A percentile compares a stretch with the other conserved stretches of the same genome.
phyloP scores from a whole-genome alignment of 2,888 invertebrate species.

The Luperina nickerlii region DNA sequence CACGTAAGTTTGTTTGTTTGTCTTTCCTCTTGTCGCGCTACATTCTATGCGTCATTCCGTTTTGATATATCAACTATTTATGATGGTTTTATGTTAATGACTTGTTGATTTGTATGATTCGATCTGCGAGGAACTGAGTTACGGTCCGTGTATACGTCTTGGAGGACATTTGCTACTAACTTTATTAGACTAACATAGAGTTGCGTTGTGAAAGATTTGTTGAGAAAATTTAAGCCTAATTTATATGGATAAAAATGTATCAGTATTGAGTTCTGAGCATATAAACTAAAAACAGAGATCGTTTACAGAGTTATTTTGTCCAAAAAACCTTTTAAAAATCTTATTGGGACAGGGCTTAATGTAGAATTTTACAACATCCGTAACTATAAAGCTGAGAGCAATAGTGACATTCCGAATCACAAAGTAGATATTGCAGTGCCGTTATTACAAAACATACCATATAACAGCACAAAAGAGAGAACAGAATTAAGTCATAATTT shows the following conservation, averaged over 20 bases:
- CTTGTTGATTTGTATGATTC: slow-evolving; percentile 77
- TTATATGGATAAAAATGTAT: slow-evolving; percentile 28
- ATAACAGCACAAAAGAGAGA: slow-evolving; percentile 82
- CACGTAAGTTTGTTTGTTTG: slow-evolving; percentile 86
- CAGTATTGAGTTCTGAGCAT: slow-evolving; percentile 25
- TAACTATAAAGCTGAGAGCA: slow-evolving; percentile 64
- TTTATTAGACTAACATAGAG: slow-evolving; percentile 32
- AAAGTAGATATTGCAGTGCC: slow-evolving; percentile 78
- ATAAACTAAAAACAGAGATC: slow-evolving; percentile 11
- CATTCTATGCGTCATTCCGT: slow-evolving; percentile 78
- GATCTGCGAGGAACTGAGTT: slow-evolving; percentile 82
- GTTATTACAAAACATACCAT: slow-evolving; percentile 81
- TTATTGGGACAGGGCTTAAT: slow-evolving; percentile 25
- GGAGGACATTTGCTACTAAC: slow-evolving; percentile 44
- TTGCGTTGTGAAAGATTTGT: slow-evolving; percentile 8
- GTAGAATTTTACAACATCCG: slow-evolving; percentile 56
- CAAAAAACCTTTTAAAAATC: slow-evolving; percentile 4
- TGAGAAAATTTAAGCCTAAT: neutral
- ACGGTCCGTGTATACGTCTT: slow-evolving; percentile 48
- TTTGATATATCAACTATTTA: slow-evolving; percentile 83
- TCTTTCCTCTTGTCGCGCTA: slow-evolving; percentile 78
- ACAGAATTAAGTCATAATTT: slow-evolving; percentile 89
- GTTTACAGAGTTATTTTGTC: slow-evolving; percentile 16
- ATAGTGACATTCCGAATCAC: slow-evolving; percentile 71
- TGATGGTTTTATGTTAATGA: slow-evolving; percentile 81